These are phyloP conservation scores for Lochmaea capreae DNA, from an alignment of 2,888 invertebrate species.

Conservation along the genomic window DNA sequence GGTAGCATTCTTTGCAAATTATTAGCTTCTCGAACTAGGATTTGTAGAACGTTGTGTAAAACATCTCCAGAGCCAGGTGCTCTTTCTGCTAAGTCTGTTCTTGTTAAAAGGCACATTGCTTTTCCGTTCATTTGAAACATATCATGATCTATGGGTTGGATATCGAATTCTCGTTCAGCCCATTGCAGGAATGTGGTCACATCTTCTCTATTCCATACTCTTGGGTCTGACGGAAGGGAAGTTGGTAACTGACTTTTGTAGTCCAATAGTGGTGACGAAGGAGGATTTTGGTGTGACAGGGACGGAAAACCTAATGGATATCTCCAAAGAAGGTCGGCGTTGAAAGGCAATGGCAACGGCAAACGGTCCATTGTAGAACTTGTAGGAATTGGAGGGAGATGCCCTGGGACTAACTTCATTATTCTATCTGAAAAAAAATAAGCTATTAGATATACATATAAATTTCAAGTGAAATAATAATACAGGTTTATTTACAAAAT, in stretches of 20 bases:
- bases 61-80: constrained; percentile 95
- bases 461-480: too few relatives aligned
- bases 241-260: constrained; percentile 89
- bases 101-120: constrained; percentile 89
- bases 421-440: constrained; percentile 35
- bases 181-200: constrained; percentile 88
- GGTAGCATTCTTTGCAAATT: constrained; percentile 83
- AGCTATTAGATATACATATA: not conserved
- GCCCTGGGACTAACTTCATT: constrained; percentile 70
- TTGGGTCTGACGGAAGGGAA: constrained; percentile 86
- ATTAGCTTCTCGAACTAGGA: constrained; percentile 85
- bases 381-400: constrained; percentile 64
- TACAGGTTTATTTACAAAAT: too few relatives aligned
- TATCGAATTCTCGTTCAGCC: constrained; percentile 92
- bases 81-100: constrained; percentile 89
- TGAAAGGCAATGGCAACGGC: constrained; percentile 82
- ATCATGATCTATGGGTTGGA: constrained; percentile 92
- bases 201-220: constrained; percentile 91
- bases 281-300: constrained; percentile 72
- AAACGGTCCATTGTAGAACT: constrained; percentile 75
- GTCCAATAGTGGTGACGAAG: constrained; percentile 80
- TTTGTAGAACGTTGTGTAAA: constrained; percentile 90
- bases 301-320: constrained; percentile 83
- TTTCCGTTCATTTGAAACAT: constrained; percentile 98
- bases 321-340: constrained; percentile 88